Percentiles rank a stretch among this genome's conserved stretches.
phyloP scores from a whole-genome alignment of 2,797 vertebrate genomes.

The Yasuhikotakia modesta region DNA sequence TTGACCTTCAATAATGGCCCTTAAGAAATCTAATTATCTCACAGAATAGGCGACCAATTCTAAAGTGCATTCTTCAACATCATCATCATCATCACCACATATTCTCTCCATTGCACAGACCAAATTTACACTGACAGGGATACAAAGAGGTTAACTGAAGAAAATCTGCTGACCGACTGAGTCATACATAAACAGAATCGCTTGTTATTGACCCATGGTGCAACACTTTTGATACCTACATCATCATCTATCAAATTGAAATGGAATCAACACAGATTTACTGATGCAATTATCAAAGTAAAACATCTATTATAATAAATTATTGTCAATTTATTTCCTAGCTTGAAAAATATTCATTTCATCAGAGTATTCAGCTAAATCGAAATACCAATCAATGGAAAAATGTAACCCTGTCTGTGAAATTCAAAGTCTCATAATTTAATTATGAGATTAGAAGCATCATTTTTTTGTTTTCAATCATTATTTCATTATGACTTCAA shows the following conservation, averaged over 20 bases:
- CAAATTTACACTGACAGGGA: conserved; percentile 19
- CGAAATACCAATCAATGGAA: too few relatives aligned
- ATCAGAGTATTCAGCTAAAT: too few relatives aligned
- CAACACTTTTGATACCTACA: not conserved
- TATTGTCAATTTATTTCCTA: not conserved
- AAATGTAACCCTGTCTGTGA: too few relatives aligned
- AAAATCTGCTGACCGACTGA: conserved; percentile 13
- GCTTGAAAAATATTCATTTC: not conserved
- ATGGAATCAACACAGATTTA: not conserved
- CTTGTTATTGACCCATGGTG: not conserved
- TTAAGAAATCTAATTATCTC: conserved; percentile 41
- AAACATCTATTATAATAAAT: too few relatives aligned
- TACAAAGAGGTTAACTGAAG: conserved; percentile 34
- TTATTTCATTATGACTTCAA: too few relatives aligned
- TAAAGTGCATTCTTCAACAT: not conserved
- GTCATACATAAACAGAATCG: not conserved
- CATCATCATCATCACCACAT: not conserved
- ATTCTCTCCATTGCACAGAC: conserved; percentile 27
- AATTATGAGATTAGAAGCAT: too few relatives aligned
- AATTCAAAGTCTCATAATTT: too few relatives aligned
- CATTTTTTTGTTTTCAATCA: too few relatives aligned
- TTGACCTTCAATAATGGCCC: conserved; percentile 29
- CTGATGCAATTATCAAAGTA: too few relatives aligned
- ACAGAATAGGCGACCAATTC: not conserved
- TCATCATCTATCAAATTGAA: conserved; percentile 17